Evolutionary conservation across 2,888 invertebrate species (phyloP), one percentile per base, ranked within the genome.

Genomic region (Pammene fasciana): DNA sequence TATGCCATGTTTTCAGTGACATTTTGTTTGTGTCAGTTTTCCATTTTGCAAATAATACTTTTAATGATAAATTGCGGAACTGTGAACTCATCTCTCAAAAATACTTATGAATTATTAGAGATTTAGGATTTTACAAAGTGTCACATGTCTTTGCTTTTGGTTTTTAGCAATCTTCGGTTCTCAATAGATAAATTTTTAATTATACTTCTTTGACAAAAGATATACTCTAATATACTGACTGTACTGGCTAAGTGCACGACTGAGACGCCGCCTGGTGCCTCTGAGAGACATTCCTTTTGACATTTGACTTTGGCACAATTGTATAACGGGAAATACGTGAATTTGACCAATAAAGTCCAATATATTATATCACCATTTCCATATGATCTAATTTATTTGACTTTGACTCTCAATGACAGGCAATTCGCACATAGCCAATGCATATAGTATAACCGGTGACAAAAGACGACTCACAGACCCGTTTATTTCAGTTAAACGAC

Each of bases 401-500:
- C n/a, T 52, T 26, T n/a, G 5, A 54, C 54, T 34, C 6, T 34
- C 34, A 2, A 7, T n/a, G 16, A 34, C 54, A 41, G 16, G 13
- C 11, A 41, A 11, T 18, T 34, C 18, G 36, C 41, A 45, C 45
- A 16, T 50, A 54, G 46, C 52, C 38, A 70, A n/a, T 45, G 26
- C 57, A 45, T 8, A 43, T 41, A 16, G 14, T n/a, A 43, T 11
- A 26, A 0, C 45, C 41, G 26, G 14, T 36, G 43, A 55, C 55
- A 43, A 3, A 50, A n/a, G 59, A 65, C 65, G 59, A 70, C 70
- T 70, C 60, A 70, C 54, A 41, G 65, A 70, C 70, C 52, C 45
- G 60, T 65, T 65, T 60, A 70, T 70, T 70, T 70, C 70, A 70
- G 70, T 65, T 54, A 54, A 54, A 65, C 70, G 65, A 57, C 59